Conservation (phyloP, 2,888 invertebrate species). For the Coremacera marginata region DNA sequence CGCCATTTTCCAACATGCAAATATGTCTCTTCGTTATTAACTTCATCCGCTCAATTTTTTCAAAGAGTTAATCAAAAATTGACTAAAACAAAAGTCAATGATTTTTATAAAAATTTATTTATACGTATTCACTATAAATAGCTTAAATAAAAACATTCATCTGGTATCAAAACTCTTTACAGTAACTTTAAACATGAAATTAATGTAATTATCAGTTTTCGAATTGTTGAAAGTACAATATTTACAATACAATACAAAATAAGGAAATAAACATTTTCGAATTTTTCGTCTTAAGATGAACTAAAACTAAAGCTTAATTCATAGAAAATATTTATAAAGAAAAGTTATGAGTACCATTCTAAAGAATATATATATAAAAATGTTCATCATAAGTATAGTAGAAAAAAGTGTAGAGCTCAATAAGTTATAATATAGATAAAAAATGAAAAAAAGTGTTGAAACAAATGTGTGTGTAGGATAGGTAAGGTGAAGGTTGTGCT, state of each 20-base stretch:
- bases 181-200: not conserved
- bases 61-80: too few species aligned
- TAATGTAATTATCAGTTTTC: not conserved
- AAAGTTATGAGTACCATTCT: not conserved
- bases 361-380: too few species aligned
- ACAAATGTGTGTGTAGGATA: not conserved
- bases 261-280: not conserved
- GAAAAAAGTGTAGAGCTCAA: not conserved
- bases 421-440: not conserved
- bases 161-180: not conserved
- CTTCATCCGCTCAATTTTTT: too few species aligned
- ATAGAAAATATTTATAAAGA: not conserved
- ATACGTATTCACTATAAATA: conserved; percentile 36
- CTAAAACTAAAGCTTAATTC: not conserved
- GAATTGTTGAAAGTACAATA: not conserved
- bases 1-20: too few species aligned
- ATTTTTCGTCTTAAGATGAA: not conserved
- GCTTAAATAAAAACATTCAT: not conserved
- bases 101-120: conserved; percentile 36
- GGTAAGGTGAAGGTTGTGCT: not conserved
- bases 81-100: too few species aligned
- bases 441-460: too few species aligned
- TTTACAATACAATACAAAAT: not conserved
- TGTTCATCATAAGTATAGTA: too few species aligned
- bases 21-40: too few species aligned